Evolutionary conservation across 2,888 invertebrate genomes (phyloP), one percentile per base, ranked within the genome.

Genomic region (Autographa gamma): DNA sequence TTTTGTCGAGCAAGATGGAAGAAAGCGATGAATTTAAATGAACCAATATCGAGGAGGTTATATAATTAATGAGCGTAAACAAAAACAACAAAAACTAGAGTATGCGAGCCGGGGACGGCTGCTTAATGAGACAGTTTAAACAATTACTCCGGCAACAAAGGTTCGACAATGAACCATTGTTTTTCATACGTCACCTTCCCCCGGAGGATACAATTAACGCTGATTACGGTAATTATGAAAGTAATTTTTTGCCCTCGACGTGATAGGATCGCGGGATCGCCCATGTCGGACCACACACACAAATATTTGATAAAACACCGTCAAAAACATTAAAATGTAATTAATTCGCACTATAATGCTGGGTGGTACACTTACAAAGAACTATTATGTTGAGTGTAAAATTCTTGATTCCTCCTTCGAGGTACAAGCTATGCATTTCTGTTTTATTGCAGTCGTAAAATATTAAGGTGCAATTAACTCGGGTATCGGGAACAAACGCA

Each of bases 151-250:
- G 85, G 80, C 76, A 86, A 89, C 87, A 90, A 88, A 90, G 87
- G 88, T 83, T 80, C 84, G 73, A 86, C 88, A 88, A 89, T 85
- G 85, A 85, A 70, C 82, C 86, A 91, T 91, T 91, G 91, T 92
- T 87, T 88, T 86, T 87, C 84, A 83, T 85, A 86, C 87, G 84
- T 90, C 91, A 93, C 91, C 92, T 90, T 91, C 86, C 89, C 82
- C 83, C 77, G 41, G 66, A 76, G 83, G 85, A 78, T 74, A 86
- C 87, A 88, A 91, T 92, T 91, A 89, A 89, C 88, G 82, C 81
- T 90, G 89, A 91, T 92, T 91, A 89, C 85, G 81, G 85, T 89
- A 88, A 92, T 91, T 92, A 90, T 81, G 83, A 81, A 77, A 78
- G 84, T 86, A 82, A 79, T 89, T 89, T 82, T 82, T 84, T 81